These are phyloP conservation scores for Xenus cinereus DNA, from an alignment of 2,113 vertebrate genomes.

Conservation along the genomic window DNA sequence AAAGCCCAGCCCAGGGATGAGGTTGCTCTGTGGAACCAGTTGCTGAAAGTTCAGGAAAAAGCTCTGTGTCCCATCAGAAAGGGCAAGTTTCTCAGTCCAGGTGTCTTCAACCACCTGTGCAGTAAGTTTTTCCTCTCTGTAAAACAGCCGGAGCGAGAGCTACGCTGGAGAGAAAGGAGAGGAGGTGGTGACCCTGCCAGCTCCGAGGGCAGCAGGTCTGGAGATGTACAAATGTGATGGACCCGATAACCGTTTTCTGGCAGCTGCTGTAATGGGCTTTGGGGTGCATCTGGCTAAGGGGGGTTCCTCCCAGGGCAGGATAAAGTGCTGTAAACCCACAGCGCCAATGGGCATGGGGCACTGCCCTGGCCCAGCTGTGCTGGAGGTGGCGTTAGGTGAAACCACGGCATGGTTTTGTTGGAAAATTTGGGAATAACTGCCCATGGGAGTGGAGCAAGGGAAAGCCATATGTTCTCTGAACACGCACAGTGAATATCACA, in stretches of 20 bases:
- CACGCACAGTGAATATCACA: accelerated
- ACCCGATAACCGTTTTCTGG: background rate
- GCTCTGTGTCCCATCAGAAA: accelerated
- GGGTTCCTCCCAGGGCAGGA: background rate
- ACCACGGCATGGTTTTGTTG: accelerated
- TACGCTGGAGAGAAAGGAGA: background rate
- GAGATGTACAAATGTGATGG: accelerated
- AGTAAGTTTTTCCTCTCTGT: background rate
- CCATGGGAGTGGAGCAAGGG: background rate
- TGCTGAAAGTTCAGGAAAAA: background rate
- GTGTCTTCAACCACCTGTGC: background rate
- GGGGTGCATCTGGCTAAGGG: accelerated
- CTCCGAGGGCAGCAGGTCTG: accelerated
- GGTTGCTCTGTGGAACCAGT: background rate
- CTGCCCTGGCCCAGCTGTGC: background rate
- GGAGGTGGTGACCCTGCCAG: background rate
- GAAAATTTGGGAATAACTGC: background rate
- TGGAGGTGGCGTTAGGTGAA: background rate
- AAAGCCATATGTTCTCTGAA: accelerated
- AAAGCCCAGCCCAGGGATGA: background rate
- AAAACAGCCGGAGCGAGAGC: background rate
- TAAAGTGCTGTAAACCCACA: background rate
- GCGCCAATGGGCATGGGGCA: background rate
- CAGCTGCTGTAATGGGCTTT: background rate
- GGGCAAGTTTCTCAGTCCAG: accelerated